Percentiles rank a stretch among this genome's conserved stretches.
Conservation (phyloP, 2,888 invertebrate genomes). For the Gastrophysa polygoni region DNA sequence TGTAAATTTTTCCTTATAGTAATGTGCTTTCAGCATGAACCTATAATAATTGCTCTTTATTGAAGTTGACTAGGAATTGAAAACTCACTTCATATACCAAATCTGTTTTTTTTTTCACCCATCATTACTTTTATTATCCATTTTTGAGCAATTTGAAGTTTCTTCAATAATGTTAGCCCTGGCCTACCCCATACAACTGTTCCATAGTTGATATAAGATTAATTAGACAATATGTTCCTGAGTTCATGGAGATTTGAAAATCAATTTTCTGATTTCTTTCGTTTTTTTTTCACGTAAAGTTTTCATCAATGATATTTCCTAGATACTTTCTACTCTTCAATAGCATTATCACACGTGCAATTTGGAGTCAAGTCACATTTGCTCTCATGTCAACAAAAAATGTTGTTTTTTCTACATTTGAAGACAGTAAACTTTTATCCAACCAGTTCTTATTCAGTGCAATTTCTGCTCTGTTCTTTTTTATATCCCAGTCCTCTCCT, state of each 20-base stretch:
- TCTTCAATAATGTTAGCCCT: background rate
- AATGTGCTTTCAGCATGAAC: background rate
- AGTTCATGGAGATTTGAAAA: background rate
- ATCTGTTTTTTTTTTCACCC: background rate
- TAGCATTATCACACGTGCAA: background rate
- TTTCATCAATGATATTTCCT: background rate
- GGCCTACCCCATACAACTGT: background rate
- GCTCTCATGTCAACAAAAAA: background rate
- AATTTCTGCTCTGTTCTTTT: background rate
- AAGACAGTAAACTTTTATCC: background rate
- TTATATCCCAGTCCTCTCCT: background rate
- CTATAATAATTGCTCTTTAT: no score
- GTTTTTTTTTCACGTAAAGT: conserved; percentile 1
- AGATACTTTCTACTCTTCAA: background rate
- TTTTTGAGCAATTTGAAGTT: conserved; percentile 1
- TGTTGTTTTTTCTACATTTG: background rate
- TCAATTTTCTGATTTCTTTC: background rate
- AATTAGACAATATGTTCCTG: background rate
- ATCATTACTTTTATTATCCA: conserved; percentile 1
- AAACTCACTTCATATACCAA: background rate
- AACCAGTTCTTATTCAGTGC: conserved; percentile 5
- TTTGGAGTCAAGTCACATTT: background rate
- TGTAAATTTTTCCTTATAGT: background rate
- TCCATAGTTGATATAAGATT: conserved; percentile 7
- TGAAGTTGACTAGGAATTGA: no score